Conservation (phyloP, 2,797 vertebrate genomes). For the Taeniopygia guttata region DNA sequence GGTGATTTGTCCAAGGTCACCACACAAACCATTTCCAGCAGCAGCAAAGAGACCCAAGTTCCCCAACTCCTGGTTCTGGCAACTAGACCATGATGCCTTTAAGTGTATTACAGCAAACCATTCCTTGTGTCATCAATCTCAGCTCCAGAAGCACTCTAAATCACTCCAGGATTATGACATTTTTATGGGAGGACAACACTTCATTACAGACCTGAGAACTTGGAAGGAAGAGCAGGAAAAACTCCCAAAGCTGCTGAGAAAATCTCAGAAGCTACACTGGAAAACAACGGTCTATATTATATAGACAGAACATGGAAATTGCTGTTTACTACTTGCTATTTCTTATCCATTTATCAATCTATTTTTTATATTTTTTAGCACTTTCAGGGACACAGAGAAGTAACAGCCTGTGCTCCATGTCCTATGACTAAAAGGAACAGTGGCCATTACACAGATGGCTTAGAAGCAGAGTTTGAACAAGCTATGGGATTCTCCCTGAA, state of each 20-base stretch:
- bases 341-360: not conserved
- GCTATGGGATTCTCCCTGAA: not conserved
- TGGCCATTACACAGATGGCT: not conserved
- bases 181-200: slow-evolving; percentile 30
- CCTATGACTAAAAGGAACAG: not conserved
- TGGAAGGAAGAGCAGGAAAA: not conserved
- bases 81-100: slow-evolving; percentile 11
- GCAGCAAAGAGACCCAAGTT: not conserved
- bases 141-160: not conserved
- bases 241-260: not conserved
- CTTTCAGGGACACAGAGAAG: not conserved
- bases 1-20: slow-evolving; percentile 31
- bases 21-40: not conserved
- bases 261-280: not conserved
- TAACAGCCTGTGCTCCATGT: not conserved
- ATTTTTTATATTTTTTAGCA: not conserved
- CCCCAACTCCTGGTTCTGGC: not conserved
- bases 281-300: not conserved
- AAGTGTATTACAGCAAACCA: slow-evolving; percentile 16
- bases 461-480: not conserved
- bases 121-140: not conserved
- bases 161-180: not conserved
- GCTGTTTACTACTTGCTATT: not conserved
- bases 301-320: not conserved
- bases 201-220: slow-evolving; percentile 14